Percentiles rank a stretch among this genome's conserved stretches.
Conservation (phyloP, 2,113 vertebrate genomes). For the Proteles cristata region DNA sequence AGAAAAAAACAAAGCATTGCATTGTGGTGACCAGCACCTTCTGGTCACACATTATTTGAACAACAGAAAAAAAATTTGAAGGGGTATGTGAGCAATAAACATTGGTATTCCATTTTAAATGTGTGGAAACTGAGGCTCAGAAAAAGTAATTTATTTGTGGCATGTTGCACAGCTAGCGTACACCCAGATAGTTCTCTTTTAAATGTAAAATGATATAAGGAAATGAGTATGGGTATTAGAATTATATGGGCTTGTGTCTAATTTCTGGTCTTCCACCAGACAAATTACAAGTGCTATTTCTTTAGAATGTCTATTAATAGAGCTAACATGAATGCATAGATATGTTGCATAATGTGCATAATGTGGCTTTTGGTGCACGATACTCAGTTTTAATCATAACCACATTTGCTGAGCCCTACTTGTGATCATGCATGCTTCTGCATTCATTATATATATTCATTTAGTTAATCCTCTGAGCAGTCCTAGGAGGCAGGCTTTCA, state of each 20-base stretch:
- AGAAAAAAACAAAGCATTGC: neutral
- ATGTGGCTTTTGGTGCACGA: neutral
- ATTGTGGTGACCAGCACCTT: neutral
- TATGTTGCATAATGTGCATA: neutral
- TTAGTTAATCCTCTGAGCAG: neutral
- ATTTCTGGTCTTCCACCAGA: neutral
- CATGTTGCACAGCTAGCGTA: neutral
- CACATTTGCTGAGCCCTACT: neutral
- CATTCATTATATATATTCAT: neutral
- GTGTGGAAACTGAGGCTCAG: neutral
- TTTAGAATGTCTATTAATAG: neutral
- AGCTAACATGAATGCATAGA: neutral
- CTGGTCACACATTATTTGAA: neutral
- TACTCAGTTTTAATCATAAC: neutral
- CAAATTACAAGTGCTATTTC: neutral
- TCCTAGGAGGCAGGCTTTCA: neutral
- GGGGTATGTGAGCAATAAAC: neutral
- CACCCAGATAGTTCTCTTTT: neutral
- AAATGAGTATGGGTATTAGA: neutral
- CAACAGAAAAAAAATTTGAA: neutral
- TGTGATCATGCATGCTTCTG: neutral
- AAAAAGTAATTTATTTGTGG: neutral
- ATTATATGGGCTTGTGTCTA: neutral
- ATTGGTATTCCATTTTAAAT: neutral
- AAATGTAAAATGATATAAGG: neutral